Evolutionary conservation across 1,140 invertebrate genomes (phyloP).

Genomic region (Hycleus cichorii): DNA sequence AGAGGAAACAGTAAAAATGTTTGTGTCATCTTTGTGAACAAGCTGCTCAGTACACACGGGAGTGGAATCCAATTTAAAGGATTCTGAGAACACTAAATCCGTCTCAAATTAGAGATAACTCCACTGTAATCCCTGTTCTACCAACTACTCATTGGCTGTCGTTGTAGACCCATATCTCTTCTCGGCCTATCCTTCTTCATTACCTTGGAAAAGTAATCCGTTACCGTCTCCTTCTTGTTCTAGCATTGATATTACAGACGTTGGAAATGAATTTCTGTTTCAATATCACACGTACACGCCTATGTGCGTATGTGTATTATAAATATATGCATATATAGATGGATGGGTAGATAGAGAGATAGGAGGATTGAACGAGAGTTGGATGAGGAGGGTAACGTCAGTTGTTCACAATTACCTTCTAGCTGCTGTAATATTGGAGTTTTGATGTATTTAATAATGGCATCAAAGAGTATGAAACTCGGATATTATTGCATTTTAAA

Average conservation of each 20-base stretch:
- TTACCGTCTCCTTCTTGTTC: slow-evolving; percentile 10
- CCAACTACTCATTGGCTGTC: slow-evolving; percentile 35
- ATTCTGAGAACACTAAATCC: slow-evolving; percentile 50
- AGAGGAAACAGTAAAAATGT: slow-evolving; percentile 19
- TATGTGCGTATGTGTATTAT: no score
- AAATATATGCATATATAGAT: background rate
- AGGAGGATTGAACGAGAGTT: no score
- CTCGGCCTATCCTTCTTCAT: slow-evolving; percentile 18
- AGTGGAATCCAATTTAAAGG: slow-evolving; percentile 47
- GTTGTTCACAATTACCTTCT: background rate
- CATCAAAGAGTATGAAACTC: no score
- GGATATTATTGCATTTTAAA: no score
- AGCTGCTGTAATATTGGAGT: no score
- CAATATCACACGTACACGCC: background rate
- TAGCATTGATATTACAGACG: slow-evolving; percentile 15
- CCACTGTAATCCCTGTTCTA: slow-evolving; percentile 43
- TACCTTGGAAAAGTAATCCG: slow-evolving; percentile 11
- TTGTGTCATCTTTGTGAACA: slow-evolving; percentile 19
- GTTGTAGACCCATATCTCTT: slow-evolving; percentile 18
- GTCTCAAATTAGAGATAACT: slow-evolving; percentile 50
- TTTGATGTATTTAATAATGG: no score
- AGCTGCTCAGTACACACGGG: slow-evolving; percentile 15
- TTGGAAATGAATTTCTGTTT: slow-evolving; percentile 2
- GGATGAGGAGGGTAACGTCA: background rate
- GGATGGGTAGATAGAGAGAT: no score